phyloP scores from a whole-genome alignment of 2,888 invertebrate species.

The Lasiommata megera region DNA sequence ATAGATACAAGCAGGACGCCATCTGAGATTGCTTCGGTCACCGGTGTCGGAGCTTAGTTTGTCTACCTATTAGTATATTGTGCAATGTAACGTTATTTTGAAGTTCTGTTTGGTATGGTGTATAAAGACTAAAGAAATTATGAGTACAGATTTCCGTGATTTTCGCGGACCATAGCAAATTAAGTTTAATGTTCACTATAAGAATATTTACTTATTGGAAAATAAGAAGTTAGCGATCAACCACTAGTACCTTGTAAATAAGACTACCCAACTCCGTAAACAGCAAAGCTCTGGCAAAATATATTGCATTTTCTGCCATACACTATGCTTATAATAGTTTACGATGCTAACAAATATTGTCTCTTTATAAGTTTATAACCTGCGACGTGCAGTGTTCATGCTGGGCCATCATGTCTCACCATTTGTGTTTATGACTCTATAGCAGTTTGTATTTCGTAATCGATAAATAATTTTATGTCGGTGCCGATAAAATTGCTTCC shows the following conservation, averaged over 20 bases:
- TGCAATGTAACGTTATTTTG: too few species aligned
- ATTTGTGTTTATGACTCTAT: conserved; percentile 14
- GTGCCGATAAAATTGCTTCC: conserved; percentile 36
- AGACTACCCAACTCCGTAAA: conserved; percentile 37
- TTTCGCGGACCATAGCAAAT: too few species aligned
- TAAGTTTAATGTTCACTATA: too few species aligned
- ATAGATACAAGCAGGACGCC: too few species aligned
- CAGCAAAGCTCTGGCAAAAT: conserved; percentile 43
- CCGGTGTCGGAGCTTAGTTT: too few species aligned
- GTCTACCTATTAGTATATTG: too few species aligned
- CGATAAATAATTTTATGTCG: conserved; percentile 12
- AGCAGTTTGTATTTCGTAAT: conserved; percentile 9
- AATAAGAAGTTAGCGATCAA: too few species aligned
- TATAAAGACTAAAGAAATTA: too few species aligned
- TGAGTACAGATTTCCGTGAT: too few species aligned
- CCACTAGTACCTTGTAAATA: neutral
- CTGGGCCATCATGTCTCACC: conserved; percentile 4
- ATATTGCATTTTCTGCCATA: conserved; percentile 33
- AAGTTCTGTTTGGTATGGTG: too few species aligned
- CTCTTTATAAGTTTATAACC: conserved; percentile 34
- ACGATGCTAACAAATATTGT: conserved; percentile 57
- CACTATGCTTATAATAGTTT: conserved; percentile 47
- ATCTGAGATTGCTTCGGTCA: too few species aligned
- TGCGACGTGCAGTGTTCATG: conserved; percentile 42
- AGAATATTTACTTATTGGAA: too few species aligned